These are phyloP conservation scores for Mythimna albipuncta DNA, from an alignment of 2,888 invertebrate species.

Conservation along the genomic window DNA sequence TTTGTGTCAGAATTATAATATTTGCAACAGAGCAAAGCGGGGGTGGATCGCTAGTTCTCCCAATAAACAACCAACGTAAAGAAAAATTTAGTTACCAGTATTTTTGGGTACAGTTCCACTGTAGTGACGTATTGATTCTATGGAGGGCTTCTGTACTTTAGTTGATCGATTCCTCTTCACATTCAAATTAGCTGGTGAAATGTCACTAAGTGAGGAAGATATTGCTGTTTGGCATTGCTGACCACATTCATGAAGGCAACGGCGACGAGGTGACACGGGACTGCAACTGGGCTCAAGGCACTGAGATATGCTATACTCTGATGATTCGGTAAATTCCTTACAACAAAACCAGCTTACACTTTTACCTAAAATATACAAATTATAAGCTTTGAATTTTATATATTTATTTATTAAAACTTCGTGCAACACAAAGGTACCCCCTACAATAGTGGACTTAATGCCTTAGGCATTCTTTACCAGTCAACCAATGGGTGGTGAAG, in stretches of 20 bases:
- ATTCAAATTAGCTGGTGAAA: background rate
- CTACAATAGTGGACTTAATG: too few relatives aligned
- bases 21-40: background rate
- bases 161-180: background rate
- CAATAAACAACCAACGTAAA: too few relatives aligned
- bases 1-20: too few relatives aligned
- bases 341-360: background rate
- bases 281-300: background rate
- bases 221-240: background rate
- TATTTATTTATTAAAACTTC: too few relatives aligned
- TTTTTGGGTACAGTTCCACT: background rate
- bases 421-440: too few relatives aligned
- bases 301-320: background rate
- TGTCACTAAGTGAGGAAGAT: background rate
- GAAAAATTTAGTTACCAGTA: background rate
- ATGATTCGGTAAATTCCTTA: background rate
- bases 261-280: background rate
- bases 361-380: background rate
- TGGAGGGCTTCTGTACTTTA: background rate
- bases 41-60: background rate
- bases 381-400: too few relatives aligned
- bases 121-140: background rate
- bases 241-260: background rate
- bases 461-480: too few relatives aligned
- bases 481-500: too few relatives aligned